Conservation (phyloP, 2,113 vertebrate species). For the Microtus montanus region DNA sequence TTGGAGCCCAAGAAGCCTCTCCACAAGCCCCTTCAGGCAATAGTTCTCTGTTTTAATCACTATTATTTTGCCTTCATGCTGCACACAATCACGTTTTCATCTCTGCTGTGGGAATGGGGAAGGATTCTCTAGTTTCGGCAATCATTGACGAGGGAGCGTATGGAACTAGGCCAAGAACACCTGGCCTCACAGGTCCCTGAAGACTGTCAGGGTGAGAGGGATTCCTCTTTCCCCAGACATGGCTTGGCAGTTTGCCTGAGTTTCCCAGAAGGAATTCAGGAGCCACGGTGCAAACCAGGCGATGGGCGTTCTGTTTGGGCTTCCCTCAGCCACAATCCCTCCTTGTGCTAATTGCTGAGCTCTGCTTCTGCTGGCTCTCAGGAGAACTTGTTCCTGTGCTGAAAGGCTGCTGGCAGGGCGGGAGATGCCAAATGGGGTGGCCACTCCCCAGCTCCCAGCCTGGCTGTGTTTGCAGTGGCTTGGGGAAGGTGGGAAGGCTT, state of each 20-base stretch:
- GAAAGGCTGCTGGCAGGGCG: not conserved
- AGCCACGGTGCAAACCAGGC: not conserved
- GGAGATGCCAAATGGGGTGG: not conserved
- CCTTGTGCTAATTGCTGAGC: not conserved
- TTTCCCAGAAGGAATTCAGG: conserved; percentile 56
- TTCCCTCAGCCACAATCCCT: conserved; percentile 25
- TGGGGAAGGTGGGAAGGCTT: conserved; percentile 71
- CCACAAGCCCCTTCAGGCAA: not conserved
- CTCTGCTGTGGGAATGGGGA: no score
- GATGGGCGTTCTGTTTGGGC: not conserved
- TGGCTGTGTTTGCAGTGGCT: not conserved
- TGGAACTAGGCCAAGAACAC: conserved; percentile 1
- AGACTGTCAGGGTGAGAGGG: not conserved
- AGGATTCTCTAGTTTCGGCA: not conserved
- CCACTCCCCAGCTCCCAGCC: conserved; percentile 24
- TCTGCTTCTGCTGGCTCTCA: not conserved
- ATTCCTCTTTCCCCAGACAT: not conserved
- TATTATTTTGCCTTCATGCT: not conserved
- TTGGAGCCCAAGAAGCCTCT: not conserved
- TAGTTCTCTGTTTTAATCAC: not conserved
- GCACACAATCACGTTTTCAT: not conserved
- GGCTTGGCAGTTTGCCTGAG: conserved; percentile 38
- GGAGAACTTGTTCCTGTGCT: not conserved
- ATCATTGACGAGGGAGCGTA: not conserved
- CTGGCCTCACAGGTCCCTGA: not conserved